These are phyloP conservation scores for Alauda arvensis DNA, from an alignment of 2,797 vertebrate species.

Conservation along the genomic window DNA sequence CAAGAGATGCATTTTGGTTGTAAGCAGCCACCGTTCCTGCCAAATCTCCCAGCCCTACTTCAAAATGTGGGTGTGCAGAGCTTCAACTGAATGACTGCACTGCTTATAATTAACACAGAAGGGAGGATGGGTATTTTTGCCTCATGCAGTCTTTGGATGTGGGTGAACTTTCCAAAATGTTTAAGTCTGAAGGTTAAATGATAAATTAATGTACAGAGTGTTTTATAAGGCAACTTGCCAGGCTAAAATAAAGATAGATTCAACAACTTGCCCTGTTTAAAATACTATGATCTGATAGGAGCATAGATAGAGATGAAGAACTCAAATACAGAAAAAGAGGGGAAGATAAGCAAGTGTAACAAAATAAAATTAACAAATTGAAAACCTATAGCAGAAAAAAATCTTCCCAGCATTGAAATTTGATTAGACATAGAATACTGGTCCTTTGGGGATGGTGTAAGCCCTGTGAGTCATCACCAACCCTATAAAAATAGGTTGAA, in stretches of 20 bases:
- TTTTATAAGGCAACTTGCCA: neutral
- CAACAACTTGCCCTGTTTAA: neutral
- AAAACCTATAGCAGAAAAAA: neutral
- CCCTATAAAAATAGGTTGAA: conserved; percentile 1
- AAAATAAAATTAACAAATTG: neutral
- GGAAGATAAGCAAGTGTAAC: neutral
- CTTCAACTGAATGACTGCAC: neutral
- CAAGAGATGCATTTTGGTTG: neutral
- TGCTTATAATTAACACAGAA: neutral
- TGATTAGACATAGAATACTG: neutral
- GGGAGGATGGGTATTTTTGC: neutral
- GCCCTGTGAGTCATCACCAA: neutral
- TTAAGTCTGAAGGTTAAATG: neutral
- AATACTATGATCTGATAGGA: neutral
- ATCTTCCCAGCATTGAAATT: neutral
- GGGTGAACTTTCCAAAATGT: neutral
- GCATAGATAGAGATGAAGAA: neutral
- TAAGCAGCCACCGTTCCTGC: neutral
- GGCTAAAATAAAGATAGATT: neutral
- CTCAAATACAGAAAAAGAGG: neutral
- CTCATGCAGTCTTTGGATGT: neutral
- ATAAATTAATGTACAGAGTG: neutral
- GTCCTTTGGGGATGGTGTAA: conserved; percentile 3
- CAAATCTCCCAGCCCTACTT: neutral
- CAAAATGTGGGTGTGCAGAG: neutral